A percentile compares a stretch with the other conserved stretches of the same genome.
Evolutionary conservation across 2,797 vertebrate genomes (phyloP).

Genomic region (Xiphophorus birchmanni): DNA sequence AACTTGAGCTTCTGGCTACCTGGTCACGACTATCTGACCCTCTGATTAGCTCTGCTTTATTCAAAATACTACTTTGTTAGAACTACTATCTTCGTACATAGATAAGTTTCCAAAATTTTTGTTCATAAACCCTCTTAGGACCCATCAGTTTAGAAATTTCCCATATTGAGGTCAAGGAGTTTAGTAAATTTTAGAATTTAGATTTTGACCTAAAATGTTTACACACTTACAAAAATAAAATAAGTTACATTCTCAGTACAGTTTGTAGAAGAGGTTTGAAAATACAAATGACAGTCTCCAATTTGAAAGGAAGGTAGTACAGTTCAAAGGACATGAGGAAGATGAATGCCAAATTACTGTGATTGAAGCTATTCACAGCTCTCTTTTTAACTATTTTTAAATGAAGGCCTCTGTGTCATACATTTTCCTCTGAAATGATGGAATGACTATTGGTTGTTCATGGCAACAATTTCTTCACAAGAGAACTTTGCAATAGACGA

Average conservation of each 20-base stretch:
- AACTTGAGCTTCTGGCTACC: background rate
- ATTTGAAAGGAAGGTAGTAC: slow-evolving; percentile 17
- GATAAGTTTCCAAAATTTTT: no score
- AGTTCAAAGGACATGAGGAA: slow-evolving; percentile 2
- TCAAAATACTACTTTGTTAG: background rate
- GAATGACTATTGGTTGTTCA: slow-evolving; percentile 46
- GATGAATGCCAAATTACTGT: slow-evolving; percentile 37
- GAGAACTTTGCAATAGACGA: background rate
- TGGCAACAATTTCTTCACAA: slow-evolving; percentile 41
- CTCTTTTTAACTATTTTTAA: slow-evolving; percentile 48
- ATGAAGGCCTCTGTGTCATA: slow-evolving; percentile 50
- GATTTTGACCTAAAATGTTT: background rate
- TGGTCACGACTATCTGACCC: background rate
- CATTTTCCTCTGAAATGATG: slow-evolving; percentile 58
- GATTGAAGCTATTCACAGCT: slow-evolving; percentile 31
- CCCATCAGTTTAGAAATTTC: no score
- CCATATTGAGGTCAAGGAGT: background rate
- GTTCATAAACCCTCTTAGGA: no score
- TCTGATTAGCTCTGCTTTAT: background rate
- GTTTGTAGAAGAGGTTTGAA: background rate
- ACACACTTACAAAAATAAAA: background rate
- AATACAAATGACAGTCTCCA: slow-evolving; percentile 5
- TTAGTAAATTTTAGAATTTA: background rate
- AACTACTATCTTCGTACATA: no score
- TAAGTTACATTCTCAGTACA: background rate